Conservation (phyloP, 2,797 vertebrate species). For the Siniperca obscura region DNA sequence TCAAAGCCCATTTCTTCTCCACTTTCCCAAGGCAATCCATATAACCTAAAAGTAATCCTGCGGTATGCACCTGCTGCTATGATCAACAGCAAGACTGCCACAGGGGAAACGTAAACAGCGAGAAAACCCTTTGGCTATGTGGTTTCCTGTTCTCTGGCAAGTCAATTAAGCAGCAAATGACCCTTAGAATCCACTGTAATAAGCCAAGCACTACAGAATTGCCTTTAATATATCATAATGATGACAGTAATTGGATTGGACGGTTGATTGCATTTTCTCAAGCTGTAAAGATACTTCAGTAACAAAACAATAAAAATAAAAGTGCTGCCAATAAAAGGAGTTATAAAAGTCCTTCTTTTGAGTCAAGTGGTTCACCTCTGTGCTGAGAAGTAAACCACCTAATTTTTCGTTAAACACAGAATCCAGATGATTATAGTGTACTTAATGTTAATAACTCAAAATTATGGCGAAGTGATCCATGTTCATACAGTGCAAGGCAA, state of each 20-base stretch:
- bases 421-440: not conserved
- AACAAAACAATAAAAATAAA: slow-evolving; percentile 66
- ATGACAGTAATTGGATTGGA: slow-evolving; percentile 84
- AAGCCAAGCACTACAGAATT: slow-evolving; percentile 76
- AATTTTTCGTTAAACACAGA: not conserved
- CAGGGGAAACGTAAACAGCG: slow-evolving; percentile 74
- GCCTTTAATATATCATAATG: slow-evolving; percentile 85
- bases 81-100: slow-evolving; percentile 67
- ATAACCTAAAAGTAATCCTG: slow-evolving; percentile 70
- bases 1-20: slow-evolving; percentile 54
- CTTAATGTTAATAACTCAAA: not conserved
- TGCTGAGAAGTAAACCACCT: not conserved
- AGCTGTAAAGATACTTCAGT: slow-evolving; percentile 65
- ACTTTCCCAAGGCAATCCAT: slow-evolving; percentile 65
- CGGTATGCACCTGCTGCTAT: slow-evolving; percentile 74
- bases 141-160: slow-evolving; percentile 77
- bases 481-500: not conserved
- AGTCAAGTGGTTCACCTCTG: slow-evolving; percentile 4
- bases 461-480: slow-evolving; percentile 4
- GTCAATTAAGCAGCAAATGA: slow-evolving; percentile 88
- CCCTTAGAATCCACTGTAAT: slow-evolving; percentile 82
- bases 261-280: slow-evolving; percentile 76
- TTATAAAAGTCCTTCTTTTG: slow-evolving; percentile 50
- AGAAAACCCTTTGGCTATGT: slow-evolving; percentile 69
- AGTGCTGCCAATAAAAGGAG: slow-evolving; percentile 46